Evolutionary conservation across 1,140 invertebrate genomes (phyloP), one percentile per base, ranked within the genome.

Genomic region (Sitobion miscanthi): DNA sequence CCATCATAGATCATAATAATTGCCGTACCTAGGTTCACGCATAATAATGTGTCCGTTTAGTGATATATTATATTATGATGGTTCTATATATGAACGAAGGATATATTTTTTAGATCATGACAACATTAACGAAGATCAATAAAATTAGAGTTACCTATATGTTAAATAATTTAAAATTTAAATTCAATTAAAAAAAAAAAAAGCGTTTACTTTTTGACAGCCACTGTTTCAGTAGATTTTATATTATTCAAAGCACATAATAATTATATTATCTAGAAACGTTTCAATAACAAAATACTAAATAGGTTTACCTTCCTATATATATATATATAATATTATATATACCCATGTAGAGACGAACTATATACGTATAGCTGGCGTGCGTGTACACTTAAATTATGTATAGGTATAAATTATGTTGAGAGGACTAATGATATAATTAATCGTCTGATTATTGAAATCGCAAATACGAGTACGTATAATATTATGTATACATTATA

Each of bases 131-230:
- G 62, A 77, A n/a, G 62, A n/a, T 77, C 62, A 77, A 77, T 42
- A 42, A 42, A 42, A 42, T 77, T 77, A 77, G 11, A 77, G n/a
- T 77, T 77, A 38, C 38, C 38, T 38, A 35, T 35, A 77, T 77
- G 62, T n/a, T 77, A 77, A 77, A 35, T n/a, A 77, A n/a, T 77
- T 77, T n/a, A n/a, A 77, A 77, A 77, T 77, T 77, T n/a, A n/a
- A 77, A 77, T 35, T 35, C 62, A 77, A 77, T n/a, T 69, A n/a
- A 14, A n/a, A n/a, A 62, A 30, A 52, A 1, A 69, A 69, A 69
- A 77, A 77, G 23, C 11, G 14, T n/a, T 77, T 35, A 77, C 62
- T 77, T 77, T 77, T 77, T 77, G n/a, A 77, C 62, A n/a, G 62
- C 62, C 8, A n/a, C n/a, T 35, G 62, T 77, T 77, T 77, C 14